Conservation (phyloP, 2,888 invertebrate genomes). For the Baronia brevicornis region DNA sequence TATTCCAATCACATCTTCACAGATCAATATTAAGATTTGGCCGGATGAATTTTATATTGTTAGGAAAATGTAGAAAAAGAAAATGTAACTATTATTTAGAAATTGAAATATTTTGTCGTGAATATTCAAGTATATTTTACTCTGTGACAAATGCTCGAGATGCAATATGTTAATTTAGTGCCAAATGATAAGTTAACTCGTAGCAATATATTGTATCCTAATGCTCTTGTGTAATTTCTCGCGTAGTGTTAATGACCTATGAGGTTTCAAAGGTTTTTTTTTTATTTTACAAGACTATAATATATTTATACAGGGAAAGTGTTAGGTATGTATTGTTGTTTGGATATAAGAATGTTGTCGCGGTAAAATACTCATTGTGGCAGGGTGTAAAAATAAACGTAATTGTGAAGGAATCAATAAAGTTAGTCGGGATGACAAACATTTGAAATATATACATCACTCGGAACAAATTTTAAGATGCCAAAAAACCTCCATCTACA, state of each 20-base stretch:
- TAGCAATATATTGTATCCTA: conserved; percentile 73
- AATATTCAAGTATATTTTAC: conserved; percentile 58
- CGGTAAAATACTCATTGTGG: conserved; percentile 70
- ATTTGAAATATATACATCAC: conserved; percentile 6
- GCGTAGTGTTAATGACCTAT: conserved; percentile 72
- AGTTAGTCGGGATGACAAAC: no score
- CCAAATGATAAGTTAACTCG: conserved; percentile 76
- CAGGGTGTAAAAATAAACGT: conserved; percentile 64
- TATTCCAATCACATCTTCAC: conserved; percentile 34
- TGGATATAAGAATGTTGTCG: conserved; percentile 68
- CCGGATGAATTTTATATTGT: conserved; percentile 55
- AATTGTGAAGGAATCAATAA: conserved; percentile 20
- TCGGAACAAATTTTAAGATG: conserved; percentile 5
- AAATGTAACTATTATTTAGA: conserved; percentile 58
- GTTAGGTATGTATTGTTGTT: conserved; percentile 70
- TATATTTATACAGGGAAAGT: conserved; percentile 75
- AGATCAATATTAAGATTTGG: conserved; percentile 37
- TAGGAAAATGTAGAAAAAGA: conserved; percentile 41
- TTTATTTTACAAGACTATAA: conserved; percentile 75
- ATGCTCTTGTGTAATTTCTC: conserved; percentile 72
- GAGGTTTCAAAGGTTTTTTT: conserved; percentile 72
- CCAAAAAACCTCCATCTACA: conserved; percentile 19
- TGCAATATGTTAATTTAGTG: conserved; percentile 76
- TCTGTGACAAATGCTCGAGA: conserved; percentile 68
- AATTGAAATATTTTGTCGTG: conserved; percentile 45